Evolutionary conservation across 2,797 vertebrate genomes (phyloP).

Genomic region (Botia almorhae): DNA sequence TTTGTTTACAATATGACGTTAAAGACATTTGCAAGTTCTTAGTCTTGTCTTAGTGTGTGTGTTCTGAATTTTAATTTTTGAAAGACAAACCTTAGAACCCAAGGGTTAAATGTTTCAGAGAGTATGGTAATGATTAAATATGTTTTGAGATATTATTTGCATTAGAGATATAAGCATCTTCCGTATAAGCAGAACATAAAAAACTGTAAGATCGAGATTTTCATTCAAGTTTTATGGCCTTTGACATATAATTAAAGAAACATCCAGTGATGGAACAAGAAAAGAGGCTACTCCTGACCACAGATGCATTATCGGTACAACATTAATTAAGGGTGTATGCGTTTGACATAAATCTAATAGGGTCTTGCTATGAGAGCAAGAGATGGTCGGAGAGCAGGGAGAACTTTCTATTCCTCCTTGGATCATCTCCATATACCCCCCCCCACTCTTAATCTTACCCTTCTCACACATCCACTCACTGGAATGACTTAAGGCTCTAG

Average conservation of each 20-base stretch:
- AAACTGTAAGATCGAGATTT: constrained; percentile 52
- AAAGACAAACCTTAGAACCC: neutral
- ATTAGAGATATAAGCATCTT: constrained; percentile 60
- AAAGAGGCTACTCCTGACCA: constrained; percentile 77
- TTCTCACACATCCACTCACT: neutral
- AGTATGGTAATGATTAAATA: constrained; percentile 77
- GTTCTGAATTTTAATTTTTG: constrained; percentile 43
- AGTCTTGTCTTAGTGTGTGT: constrained; percentile 49
- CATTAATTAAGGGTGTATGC: constrained; percentile 81
- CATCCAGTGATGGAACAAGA: constrained; percentile 84
- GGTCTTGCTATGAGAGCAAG: constrained; percentile 18
- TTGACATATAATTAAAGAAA: constrained; percentile 88
- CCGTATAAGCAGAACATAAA: constrained; percentile 61
- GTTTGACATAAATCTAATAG: constrained; percentile 77
- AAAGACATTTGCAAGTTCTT: constrained; percentile 1
- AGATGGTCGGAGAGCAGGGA: constrained; percentile 20
- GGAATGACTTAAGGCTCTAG: constrained; percentile 9
- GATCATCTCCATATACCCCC: constrained; percentile 73
- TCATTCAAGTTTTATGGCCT: constrained; percentile 79
- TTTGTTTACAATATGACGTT: constrained; percentile 30
- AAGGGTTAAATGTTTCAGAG: constrained; percentile 60
- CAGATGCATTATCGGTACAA: constrained; percentile 76
- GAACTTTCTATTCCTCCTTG: constrained; percentile 70
- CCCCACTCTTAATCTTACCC: constrained; percentile 49
- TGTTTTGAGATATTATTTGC: constrained; percentile 66